phyloP scores from a whole-genome alignment of 2,888 invertebrate species.

The Teinopalpus imperialis region DNA sequence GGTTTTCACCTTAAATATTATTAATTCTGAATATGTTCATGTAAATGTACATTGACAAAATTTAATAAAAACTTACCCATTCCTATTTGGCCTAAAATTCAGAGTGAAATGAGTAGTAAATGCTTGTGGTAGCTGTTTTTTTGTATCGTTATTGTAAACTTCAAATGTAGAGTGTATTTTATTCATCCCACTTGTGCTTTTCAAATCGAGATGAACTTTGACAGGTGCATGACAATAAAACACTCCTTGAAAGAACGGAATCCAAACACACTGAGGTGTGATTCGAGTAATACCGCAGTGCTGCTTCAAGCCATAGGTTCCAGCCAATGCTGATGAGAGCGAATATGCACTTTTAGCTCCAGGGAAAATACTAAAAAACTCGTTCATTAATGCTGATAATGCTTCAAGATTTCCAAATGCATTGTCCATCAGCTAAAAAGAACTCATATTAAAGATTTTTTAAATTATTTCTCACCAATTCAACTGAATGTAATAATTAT shows the following conservation, averaged over 20 bases:
- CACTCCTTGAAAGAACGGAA: constrained; percentile 66
- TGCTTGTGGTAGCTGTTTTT: constrained; percentile 49
- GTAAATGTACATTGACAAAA: too few species aligned
- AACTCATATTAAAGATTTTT: too few species aligned
- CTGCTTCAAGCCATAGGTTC: constrained; percentile 52
- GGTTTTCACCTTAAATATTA: too few species aligned
- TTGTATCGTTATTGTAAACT: constrained; percentile 64
- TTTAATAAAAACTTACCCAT: constrained; percentile 49
- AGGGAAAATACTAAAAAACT: constrained; percentile 64
- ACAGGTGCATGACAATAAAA: constrained; percentile 61
- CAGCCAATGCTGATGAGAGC: constrained; percentile 58
- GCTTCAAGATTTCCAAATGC: constrained; percentile 60
- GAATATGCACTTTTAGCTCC: constrained; percentile 60
- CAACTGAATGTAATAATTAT: too few species aligned
- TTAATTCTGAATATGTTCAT: too few species aligned
- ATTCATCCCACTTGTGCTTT: constrained; percentile 36
- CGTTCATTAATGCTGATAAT: constrained; percentile 61
- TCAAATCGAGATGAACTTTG: constrained; percentile 64
- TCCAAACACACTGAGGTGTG: constrained; percentile 58
- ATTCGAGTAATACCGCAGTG: constrained; percentile 43
- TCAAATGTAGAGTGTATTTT: constrained; percentile 46
- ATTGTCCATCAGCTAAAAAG: constrained; percentile 56
- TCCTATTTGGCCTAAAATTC: constrained; percentile 52
- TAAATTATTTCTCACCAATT: too few species aligned
- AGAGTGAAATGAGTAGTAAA: constrained; percentile 60